Base-by-base conservation (phyloP, 2,888 invertebrate species). In the Morpho achilles region DNA sequence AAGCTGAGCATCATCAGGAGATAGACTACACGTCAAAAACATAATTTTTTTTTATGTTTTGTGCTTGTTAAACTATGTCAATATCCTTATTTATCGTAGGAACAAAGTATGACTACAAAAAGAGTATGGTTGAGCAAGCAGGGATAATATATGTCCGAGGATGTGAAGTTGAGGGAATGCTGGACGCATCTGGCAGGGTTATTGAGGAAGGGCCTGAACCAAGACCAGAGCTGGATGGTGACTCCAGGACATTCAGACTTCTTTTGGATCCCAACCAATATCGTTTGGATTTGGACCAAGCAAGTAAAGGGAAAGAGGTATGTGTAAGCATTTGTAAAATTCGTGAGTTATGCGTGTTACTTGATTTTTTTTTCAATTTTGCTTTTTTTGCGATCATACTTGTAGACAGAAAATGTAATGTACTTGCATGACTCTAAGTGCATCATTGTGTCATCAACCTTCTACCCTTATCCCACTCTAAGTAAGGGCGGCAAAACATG, bases 201-300 rank as follows among this genome's bases (percentile, higher is more conserved):
- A 98, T 99, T 58, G 99, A 99, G 80, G 99, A 99, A 80, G 97
- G 97, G 0, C 97, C 97, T 0, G 97, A 97, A 73, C 97, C 97
- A 0, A 93, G 96, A 64, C 98, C 98, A 0, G 93, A 94, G 64
- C 81, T 99, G 40, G 94, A 95, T 0, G 99, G 98, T 0, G 98
- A 98, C 72, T 93, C 95, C 32, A 92, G 99, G 65, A 98, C 97
- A 0, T 99, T 96, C 84, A 92, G 99, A 7, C 96, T 99, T 3
- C 96, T 97, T 92, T 89, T 99, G 40, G 99, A 99, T 80, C 96
- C 97, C 7, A 99, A 99, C 90, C 99, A 99, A 85, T 99, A 99
- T 78, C 93, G 97, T 52, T 88, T 95, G 67, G 99, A 99, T 78
- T 95, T 98, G 94, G 97, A 97, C 72, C 92, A 92, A 22, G 94